Conservation (phyloP, 2,888 invertebrate genomes). For the Luperina nickerlii region DNA sequence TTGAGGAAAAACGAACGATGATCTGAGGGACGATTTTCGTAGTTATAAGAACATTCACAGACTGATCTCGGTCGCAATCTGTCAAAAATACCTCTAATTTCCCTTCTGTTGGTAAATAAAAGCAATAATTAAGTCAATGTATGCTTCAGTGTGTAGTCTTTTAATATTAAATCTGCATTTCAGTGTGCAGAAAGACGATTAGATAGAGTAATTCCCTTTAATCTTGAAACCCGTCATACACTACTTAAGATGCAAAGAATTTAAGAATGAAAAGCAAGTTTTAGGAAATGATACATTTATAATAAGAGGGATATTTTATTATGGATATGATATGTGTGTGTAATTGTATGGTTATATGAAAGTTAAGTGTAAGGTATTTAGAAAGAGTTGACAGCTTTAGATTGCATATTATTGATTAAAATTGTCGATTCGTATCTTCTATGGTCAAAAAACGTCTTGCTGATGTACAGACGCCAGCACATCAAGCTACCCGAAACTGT, state of each 20-base stretch:
- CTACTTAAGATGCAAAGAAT: conserved; percentile 51
- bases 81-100: too few species aligned
- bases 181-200: conserved; percentile 54
- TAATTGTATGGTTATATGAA: conserved; percentile 45
- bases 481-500: too few species aligned
- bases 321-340: conserved; percentile 25
- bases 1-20: neutral
- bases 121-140: conserved; percentile 22
- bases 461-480: too few species aligned
- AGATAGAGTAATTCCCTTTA: conserved; percentile 64
- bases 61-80: too few species aligned
- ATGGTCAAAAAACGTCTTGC: neutral
- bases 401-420: conserved; percentile 9
- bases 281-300: conserved; percentile 26
- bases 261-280: conserved; percentile 25
- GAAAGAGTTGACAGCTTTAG: conserved; percentile 6
- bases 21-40: neutral
- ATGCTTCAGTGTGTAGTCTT: conserved; percentile 1
- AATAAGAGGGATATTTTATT: conserved; percentile 52
- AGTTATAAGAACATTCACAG: too few species aligned
- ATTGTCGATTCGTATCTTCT: neutral
- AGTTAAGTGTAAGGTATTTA: conserved; percentile 28
- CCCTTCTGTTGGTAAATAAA: neutral
- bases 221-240: conserved; percentile 63
- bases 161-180: conserved; percentile 12